Evolutionary conservation across 2,113 vertebrate genomes (phyloP).

Genomic region (Cryptomyrus ogoouensis): DNA sequence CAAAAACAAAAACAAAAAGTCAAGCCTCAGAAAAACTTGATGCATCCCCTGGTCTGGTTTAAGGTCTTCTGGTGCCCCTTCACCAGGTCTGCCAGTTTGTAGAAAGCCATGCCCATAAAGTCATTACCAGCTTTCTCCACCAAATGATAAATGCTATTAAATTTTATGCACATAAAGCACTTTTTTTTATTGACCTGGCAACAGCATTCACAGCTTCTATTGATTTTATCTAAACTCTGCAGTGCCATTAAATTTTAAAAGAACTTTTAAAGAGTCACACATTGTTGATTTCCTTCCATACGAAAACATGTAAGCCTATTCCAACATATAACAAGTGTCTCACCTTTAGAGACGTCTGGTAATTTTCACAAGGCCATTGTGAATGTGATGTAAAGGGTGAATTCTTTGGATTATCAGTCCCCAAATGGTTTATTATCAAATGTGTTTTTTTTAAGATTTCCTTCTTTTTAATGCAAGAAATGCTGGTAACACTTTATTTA

Average conservation of each 20-base stretch:
- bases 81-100: neutral
- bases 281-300: neutral
- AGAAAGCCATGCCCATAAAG: neutral
- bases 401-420: conserved; percentile 12
- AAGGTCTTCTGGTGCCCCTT: neutral
- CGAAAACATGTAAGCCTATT: neutral
- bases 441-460: neutral
- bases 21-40: too few relatives aligned
- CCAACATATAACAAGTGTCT: neutral
- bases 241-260: neutral
- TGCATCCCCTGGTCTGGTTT: neutral
- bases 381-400: neutral
- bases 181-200: neutral
- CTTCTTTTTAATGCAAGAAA: neutral
- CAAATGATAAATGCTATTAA: neutral
- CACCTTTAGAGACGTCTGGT: neutral
- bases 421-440: neutral
- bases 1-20: too few relatives aligned
- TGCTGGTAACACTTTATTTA: too few relatives aligned
- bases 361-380: conserved; percentile 2
- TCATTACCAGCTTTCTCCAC: neutral
- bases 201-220: neutral
- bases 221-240: neutral
- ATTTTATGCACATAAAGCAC: neutral
- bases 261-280: neutral